Evolutionary conservation across 1,140 invertebrate species (phyloP).

Genomic region (Zaprionus tsacasi): DNA sequence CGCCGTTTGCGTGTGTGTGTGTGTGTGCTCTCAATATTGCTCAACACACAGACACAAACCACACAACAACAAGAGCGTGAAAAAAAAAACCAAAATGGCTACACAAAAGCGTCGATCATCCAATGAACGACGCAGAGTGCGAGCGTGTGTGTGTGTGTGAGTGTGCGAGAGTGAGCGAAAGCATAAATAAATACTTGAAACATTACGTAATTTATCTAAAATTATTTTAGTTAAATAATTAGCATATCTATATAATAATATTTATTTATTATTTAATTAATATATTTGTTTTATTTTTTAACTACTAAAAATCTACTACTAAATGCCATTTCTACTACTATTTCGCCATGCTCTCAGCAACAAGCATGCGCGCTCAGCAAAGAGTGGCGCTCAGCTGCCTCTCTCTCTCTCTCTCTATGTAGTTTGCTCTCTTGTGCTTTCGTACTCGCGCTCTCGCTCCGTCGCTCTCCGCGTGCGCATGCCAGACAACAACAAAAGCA

Average conservation of each 20-base stretch:
- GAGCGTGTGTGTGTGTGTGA: neutral
- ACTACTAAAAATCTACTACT: constrained; percentile 56
- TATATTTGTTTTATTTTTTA: neutral
- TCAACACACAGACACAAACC: constrained; percentile 46
- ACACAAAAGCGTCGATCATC: constrained; percentile 70
- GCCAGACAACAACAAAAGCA: constrained; percentile 75
- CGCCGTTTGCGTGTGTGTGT: constrained; percentile 43
- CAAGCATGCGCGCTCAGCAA: constrained; percentile 71
- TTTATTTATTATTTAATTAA: neutral
- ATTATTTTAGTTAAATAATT: neutral
- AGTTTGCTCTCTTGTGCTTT: constrained; percentile 3
- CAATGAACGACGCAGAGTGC: constrained; percentile 53
- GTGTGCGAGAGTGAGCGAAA: neutral
- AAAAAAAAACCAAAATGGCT: constrained; percentile 78
- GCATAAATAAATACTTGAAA: constrained; percentile 8
- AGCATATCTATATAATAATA: neutral
- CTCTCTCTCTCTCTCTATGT: constrained; percentile 14
- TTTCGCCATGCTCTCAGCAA: constrained; percentile 51
- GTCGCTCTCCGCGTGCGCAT: constrained; percentile 52
- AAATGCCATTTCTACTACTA: constrained; percentile 49
- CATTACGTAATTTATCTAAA: too few species aligned
- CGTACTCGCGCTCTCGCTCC: neutral
- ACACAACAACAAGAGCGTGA: constrained; percentile 46
- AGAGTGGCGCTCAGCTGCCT: constrained; percentile 40
- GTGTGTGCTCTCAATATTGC: constrained; percentile 50